Conservation (phyloP, 2,113 vertebrate genomes). For the Ictidomys tridecemlineatus region DNA sequence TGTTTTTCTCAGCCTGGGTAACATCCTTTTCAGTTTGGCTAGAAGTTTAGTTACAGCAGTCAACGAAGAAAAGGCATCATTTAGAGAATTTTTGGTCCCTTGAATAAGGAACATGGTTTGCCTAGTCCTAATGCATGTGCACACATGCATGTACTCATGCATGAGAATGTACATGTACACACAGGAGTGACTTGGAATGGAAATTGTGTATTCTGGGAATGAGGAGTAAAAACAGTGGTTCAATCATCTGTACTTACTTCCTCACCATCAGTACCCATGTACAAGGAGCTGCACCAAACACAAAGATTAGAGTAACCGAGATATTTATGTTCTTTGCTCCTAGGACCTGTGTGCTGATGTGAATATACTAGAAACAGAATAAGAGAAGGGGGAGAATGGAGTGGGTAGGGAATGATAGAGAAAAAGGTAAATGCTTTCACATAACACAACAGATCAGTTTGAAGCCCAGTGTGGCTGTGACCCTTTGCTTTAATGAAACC, state of each 20-base stretch:
- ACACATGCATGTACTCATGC: fast-evolving
- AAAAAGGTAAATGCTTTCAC: neutral
- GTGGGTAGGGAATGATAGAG: neutral
- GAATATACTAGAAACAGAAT: neutral
- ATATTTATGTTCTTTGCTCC: neutral
- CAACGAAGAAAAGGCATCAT: neutral
- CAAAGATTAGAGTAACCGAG: neutral
- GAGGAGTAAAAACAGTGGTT: neutral
- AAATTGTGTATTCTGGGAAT: neutral
- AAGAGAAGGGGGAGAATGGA: no score
- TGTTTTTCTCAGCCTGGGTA: neutral
- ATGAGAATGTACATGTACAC: no score
- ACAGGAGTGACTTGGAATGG: neutral
- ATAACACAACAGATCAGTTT: neutral
- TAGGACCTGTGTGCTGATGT: neutral
- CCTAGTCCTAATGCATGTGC: neutral
- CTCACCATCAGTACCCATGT: neutral
- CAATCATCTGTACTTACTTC: neutral
- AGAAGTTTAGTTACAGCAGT: neutral
- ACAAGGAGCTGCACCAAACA: neutral
- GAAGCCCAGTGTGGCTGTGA: neutral
- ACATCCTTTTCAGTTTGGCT: neutral
- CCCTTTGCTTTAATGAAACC: neutral
- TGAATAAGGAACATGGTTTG: neutral
- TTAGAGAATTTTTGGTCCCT: neutral